These are phyloP conservation scores for Rallus crepitans DNA, from an alignment of 2,797 vertebrate species.

Conservation along the genomic window DNA sequence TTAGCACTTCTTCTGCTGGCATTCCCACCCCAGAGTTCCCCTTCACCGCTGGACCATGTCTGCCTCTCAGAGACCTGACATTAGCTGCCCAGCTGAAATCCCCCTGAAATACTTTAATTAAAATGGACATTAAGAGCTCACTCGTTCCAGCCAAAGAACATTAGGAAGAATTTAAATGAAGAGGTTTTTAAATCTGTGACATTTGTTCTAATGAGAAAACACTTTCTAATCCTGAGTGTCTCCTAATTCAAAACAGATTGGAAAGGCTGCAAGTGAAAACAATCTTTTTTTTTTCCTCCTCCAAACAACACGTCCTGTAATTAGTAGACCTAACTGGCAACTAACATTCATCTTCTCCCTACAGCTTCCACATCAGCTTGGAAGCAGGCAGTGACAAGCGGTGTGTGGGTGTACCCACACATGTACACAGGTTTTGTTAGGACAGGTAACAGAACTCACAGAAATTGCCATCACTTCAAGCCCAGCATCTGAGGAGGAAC, in stretches of 20 bases:
- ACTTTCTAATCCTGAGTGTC: conserved; percentile 49
- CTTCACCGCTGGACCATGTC: background rate
- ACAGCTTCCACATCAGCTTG: background rate
- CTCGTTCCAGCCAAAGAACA: conserved; percentile 74
- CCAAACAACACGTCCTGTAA: background rate
- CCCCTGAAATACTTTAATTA: conserved; percentile 72
- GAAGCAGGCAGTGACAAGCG: background rate
- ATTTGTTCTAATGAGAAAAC: conserved; percentile 77
- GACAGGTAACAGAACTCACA: background rate
- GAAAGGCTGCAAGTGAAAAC: conserved; percentile 48
- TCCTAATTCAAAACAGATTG: conserved; percentile 69
- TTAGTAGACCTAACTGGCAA: conserved; percentile 22
- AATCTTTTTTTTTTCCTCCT: background rate
- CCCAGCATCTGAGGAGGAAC: background rate
- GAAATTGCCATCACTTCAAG: background rate
- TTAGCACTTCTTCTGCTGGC: background rate
- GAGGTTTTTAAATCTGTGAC: conserved; percentile 68
- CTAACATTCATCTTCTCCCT: background rate
- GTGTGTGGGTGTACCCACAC: background rate
- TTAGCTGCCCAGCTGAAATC: conserved; percentile 61
- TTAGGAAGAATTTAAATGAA: conserved; percentile 71
- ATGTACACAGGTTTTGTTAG: background rate
- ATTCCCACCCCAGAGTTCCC: background rate
- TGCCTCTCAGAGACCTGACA: conserved; percentile 33
- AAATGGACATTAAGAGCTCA: conserved; percentile 73